A percentile compares a stretch with the other conserved stretches of the same genome.
phyloP scores from a whole-genome alignment of 1,140 invertebrate species.

The Aporrectodea caliginosa region DNA sequence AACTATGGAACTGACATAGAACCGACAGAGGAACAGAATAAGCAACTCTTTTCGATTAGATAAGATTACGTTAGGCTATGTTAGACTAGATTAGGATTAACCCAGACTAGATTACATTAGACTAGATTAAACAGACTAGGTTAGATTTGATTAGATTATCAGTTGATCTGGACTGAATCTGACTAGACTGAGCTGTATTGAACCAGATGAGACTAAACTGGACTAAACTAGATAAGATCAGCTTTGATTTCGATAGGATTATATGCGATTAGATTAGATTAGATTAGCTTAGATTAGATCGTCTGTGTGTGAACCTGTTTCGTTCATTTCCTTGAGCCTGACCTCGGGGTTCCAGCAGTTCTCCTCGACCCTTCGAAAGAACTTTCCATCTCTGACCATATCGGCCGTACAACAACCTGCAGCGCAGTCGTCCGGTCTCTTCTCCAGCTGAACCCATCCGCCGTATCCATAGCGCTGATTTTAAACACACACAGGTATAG shows the following conservation, averaged over 20 bases:
- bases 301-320: constrained; percentile 45
- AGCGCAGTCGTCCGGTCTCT: constrained; percentile 21
- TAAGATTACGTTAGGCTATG: no score
- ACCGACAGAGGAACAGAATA: neutral
- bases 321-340: constrained; percentile 53
- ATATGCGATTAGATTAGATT: neutral
- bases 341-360: constrained; percentile 61
- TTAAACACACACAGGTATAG: no score
- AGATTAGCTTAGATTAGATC: neutral
- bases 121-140: no score
- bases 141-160: no score
- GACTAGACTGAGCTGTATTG: no score
- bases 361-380: constrained; percentile 61
- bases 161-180: no score
- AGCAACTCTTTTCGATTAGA: neutral
- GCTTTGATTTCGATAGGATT: neutral
- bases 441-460: constrained; percentile 60
- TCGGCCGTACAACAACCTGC: constrained; percentile 49
- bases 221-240: neutral
- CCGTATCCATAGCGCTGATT: constrained; percentile 63
- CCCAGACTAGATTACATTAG: no score
- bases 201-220: neutral
- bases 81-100: no score
- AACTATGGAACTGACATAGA: neutral
- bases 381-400: constrained; percentile 62